phyloP scores from a whole-genome alignment of 2,797 vertebrate species.

The Ambastaia sidthimunki region DNA sequence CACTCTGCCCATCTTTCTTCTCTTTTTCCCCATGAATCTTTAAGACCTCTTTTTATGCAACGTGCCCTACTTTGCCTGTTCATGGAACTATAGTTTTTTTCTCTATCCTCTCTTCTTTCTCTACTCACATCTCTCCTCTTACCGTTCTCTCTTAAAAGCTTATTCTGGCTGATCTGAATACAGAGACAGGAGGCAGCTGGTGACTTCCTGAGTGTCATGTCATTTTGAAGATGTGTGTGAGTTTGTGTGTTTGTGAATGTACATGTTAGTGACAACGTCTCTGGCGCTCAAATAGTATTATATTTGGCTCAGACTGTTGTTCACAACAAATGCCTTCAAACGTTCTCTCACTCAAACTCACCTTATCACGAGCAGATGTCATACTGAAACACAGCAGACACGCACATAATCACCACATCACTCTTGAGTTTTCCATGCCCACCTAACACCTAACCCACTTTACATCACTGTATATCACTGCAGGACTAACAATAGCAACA shows the following conservation, averaged over 20 bases:
- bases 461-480: too few relatives aligned
- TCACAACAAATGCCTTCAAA: conserved; percentile 20
- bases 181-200: conserved; percentile 8
- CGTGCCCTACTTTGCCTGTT: conserved; percentile 10
- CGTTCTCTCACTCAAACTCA: conserved; percentile 6
- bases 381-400: conserved; percentile 14
- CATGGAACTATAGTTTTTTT: conserved; percentile 1
- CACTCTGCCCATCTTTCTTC: neutral
- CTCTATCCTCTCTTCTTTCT: too few relatives aligned
- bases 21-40: conserved; percentile 8
- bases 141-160: neutral
- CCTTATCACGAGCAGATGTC: conserved; percentile 32
- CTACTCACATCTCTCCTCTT: neutral
- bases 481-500: too few relatives aligned
- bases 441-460: neutral
- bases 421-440: neutral
- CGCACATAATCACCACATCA: neutral
- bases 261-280: conserved; percentile 6
- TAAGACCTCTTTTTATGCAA: conserved; percentile 18
- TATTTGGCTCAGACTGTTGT: conserved; percentile 44
- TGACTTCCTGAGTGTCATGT: conserved; percentile 29
- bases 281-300: conserved; percentile 27
- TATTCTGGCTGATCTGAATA: conserved; percentile 37
- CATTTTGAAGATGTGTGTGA: conserved; percentile 10
- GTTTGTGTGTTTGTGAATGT: conserved; percentile 8